Evolutionary conservation across 2,113 vertebrate species (phyloP), one percentile per base, ranked within the genome.

Genomic region (Albula glossodonta): DNA sequence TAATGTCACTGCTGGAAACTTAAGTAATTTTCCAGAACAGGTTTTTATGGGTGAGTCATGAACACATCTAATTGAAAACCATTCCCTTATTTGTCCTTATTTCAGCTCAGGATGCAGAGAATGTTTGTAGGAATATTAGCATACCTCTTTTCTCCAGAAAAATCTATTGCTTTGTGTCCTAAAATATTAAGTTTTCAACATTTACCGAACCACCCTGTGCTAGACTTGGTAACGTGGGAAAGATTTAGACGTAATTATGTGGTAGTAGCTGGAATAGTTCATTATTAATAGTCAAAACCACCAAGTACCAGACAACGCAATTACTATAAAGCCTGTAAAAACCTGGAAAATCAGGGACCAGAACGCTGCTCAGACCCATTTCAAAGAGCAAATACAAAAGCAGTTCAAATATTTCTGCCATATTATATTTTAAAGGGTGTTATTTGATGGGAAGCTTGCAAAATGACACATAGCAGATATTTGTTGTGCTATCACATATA

Each of bases 21-120:
- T 56, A 80, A 48, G 52, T 7, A 51, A 41, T 79, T 87, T 87
- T 87, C 56, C 82, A 70, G 84, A n/a, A 66, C 25, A 83, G 4
- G 15, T 19, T 80, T 83, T 66, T 66, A 78, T 70, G 82, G 41
- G 63, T 82, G 63, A 66, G 82, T 74, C 82, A 74, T 9, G 60
- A 52, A 15, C 5, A 70, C 50, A 77, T 77, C 51, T 70, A 79
- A 83, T 56, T 82, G 81, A 83, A 17, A 50, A 84, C 56, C 4
- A 15, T 80, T 50, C 41, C 81, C 31, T 79, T 82, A 66, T 83
- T 78, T 78, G 80, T 48, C 70, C 49, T 79, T 82, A 82, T 83
- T 78, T 78, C 63, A 22, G 78, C 60, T 41, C 83, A 51, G 63
- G 70, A 74, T 56, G 70, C 83, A 84, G 83, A 66, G 41, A 78